These are phyloP conservation scores for Drosophila gaucha DNA, from an alignment of 2,888 invertebrate genomes.

Conservation along the genomic window DNA sequence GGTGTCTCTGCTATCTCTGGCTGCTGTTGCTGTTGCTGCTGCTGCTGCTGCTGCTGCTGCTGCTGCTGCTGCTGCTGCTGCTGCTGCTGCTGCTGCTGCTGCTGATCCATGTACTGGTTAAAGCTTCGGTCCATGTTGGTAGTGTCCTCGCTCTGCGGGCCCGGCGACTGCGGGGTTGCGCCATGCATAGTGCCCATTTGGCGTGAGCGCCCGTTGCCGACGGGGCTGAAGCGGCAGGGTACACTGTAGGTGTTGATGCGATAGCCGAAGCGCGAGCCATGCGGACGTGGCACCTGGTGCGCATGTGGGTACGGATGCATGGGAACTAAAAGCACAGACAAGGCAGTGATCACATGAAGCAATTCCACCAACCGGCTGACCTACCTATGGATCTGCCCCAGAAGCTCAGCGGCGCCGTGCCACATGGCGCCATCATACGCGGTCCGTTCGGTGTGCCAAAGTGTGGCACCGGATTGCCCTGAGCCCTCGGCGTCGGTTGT, in stretches of 20 bases:
- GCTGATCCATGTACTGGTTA: not conserved
- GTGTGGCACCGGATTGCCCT: not conserved
- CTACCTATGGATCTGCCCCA: constrained; percentile 46
- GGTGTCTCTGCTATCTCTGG: not conserved
- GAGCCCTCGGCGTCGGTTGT: not conserved
- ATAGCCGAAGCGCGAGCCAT: constrained; percentile 22
- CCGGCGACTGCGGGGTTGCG: not conserved
- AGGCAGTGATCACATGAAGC: not conserved
- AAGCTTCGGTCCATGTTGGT: constrained; percentile 1
- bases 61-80: not conserved
- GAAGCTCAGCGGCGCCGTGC: constrained; percentile 14
- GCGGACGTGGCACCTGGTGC: constrained; percentile 19
- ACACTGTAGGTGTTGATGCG: constrained; percentile 25
- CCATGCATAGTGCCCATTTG: not conserved
- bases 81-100: not conserved
- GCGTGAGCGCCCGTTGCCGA: constrained; percentile 23
- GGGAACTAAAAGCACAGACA: constrained; percentile 19
- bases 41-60: not conserved
- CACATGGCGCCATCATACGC: constrained; percentile 26
- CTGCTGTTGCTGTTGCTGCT: not conserved
- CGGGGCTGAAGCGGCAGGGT: constrained; percentile 30
- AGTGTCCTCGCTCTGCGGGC: not conserved
- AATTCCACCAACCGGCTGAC: not conserved
- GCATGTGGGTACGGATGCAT: constrained; percentile 28
- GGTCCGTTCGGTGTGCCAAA: constrained; percentile 2